These are phyloP conservation scores for Amphiprion ocellaris DNA, from an alignment of 2,113 vertebrate genomes.

Conservation along the genomic window DNA sequence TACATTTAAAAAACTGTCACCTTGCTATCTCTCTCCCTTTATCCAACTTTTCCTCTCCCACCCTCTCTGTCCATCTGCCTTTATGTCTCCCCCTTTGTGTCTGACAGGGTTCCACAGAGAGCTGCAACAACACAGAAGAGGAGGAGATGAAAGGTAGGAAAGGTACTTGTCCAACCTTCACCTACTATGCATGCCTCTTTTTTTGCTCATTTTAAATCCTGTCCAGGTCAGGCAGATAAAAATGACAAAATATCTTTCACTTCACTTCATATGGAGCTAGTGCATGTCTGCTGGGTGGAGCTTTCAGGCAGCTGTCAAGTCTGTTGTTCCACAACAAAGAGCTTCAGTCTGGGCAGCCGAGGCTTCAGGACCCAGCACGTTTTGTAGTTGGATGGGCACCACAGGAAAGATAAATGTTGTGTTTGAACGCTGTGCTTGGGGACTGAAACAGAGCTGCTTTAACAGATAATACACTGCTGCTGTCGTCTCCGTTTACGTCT, in stretches of 20 bases:
- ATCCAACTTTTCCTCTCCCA: constrained; percentile 9
- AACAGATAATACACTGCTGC: no score
- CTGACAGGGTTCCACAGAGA: constrained; percentile 95
- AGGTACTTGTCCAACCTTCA: constrained; percentile 84
- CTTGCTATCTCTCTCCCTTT: constrained; percentile 7
- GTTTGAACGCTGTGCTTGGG: constrained; percentile 10
- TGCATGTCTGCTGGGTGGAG: constrained; percentile 1
- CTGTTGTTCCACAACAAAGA: constrained; percentile 1
- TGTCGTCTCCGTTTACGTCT: background rate
- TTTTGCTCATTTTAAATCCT: constrained; percentile 15
- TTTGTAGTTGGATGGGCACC: constrained; percentile 5
- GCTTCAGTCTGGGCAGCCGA: background rate
- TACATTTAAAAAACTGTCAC: background rate
- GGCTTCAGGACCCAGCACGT: background rate
- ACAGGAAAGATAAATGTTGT: background rate
- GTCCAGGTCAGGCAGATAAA: constrained; percentile 16
- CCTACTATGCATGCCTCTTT: constrained; percentile 77
- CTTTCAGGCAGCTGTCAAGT: constrained; percentile 4
- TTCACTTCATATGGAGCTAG: constrained; percentile 3
- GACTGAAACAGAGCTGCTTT: background rate
- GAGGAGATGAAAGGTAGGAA: constrained; percentile 98
- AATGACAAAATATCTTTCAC: background rate
- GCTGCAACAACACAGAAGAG: constrained; percentile 98
- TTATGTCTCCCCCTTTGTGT: constrained; percentile 23
- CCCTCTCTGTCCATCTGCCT: constrained; percentile 6